Percentiles rank a stretch among this genome's conserved stretches.
These are phyloP conservation scores for Epinephelus coioides DNA, from an alignment of 2,797 vertebrate genomes.

Conservation along the genomic window DNA sequence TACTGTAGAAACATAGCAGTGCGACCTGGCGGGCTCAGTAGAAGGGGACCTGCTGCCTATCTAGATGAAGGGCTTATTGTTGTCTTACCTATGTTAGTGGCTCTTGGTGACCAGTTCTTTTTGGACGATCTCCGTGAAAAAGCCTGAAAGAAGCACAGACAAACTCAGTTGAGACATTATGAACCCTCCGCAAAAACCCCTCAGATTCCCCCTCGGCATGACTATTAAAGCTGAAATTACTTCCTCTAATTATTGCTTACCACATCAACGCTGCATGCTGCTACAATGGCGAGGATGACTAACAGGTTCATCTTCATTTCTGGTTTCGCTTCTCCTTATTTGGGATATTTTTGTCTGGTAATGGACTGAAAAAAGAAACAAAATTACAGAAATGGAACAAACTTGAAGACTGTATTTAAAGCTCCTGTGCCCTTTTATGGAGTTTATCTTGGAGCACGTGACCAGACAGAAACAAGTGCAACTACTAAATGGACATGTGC, in stretches of 20 bases:
- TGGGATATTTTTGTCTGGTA: slow-evolving; percentile 50
- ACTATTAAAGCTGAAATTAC: background rate
- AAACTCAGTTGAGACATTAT: background rate
- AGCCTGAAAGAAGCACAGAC: slow-evolving; percentile 60
- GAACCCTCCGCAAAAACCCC: background rate
- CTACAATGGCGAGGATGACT: slow-evolving; percentile 61
- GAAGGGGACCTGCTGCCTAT: no score
- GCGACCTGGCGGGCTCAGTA: no score
- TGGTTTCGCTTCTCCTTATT: slow-evolving; percentile 65
- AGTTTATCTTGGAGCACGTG: slow-evolving; percentile 8
- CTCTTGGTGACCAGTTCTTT: background rate
- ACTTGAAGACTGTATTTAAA: background rate
- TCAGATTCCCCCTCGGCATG: fast-evolving
- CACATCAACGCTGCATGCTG: slow-evolving; percentile 43
- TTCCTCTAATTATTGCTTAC: slow-evolving; percentile 67
- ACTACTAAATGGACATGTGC: background rate
- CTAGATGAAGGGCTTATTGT: no score
- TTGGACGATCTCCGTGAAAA: slow-evolving; percentile 15
- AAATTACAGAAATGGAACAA: slow-evolving; percentile 50
- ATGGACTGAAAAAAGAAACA: background rate
- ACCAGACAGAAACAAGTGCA: slow-evolving; percentile 7
- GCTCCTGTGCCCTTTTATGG: slow-evolving; percentile 44
- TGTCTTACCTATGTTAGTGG: slow-evolving; percentile 38
- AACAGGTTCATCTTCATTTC: slow-evolving; percentile 73
- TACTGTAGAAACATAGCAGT: no score